phyloP scores from a whole-genome alignment of 2,113 vertebrate species.

The Marcusenius ussheri region DNA sequence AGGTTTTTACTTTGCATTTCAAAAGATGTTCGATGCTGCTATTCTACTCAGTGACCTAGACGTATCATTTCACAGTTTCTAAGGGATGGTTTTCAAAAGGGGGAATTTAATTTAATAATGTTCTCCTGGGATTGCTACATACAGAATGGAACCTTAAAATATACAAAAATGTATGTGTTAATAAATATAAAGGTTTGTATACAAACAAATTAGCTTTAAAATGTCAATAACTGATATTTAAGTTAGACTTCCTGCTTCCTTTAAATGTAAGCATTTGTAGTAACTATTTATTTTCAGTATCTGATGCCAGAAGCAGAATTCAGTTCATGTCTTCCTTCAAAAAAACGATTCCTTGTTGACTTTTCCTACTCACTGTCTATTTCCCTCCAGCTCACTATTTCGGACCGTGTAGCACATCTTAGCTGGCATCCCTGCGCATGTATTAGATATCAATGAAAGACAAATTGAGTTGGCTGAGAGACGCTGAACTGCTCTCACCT shows the following conservation, averaged over 20 bases:
- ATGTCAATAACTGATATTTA: not conserved
- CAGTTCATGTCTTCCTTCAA: not conserved
- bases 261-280: not conserved
- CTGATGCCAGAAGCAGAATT: not conserved
- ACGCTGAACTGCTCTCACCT: not conserved
- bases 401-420: not conserved
- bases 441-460: not conserved
- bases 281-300: not conserved
- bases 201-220: not conserved
- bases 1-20: conserved; percentile 56
- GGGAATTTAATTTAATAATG: not conserved
- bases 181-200: not conserved
- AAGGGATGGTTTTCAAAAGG: not conserved
- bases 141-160: not conserved
- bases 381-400: not conserved
- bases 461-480: not conserved
- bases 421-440: not conserved
- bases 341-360: not conserved
- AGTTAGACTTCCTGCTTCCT: not conserved
- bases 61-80: not conserved
- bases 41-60: conserved; percentile 29
- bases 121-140: not conserved
- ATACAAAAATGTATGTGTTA: not conserved
- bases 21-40: conserved; percentile 43
- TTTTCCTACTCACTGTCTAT: not conserved